A percentile compares a stretch with the other conserved stretches of the same genome.
Conservation (phyloP, 2,113 vertebrate genomes). For the Myotis brandtii region DNA sequence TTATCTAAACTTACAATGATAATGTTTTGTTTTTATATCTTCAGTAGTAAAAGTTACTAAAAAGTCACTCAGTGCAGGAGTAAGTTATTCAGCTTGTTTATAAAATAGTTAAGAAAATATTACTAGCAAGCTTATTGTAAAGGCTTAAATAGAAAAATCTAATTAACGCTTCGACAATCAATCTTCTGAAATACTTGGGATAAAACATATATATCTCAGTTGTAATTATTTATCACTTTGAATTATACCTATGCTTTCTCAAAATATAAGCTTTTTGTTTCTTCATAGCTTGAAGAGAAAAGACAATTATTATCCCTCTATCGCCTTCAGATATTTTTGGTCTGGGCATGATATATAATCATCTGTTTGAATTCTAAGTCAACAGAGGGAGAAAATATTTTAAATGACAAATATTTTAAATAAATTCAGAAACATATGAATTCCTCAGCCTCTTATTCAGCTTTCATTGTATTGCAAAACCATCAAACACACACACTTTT, state of each 20-base stretch:
- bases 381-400: slow-evolving; percentile 52
- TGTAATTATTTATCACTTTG: slow-evolving; percentile 68
- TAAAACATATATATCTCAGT: slow-evolving; percentile 71
- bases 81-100: slow-evolving; percentile 34
- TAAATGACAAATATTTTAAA: slow-evolving; percentile 63
- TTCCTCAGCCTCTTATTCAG: slow-evolving; percentile 22
- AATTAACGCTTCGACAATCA: slow-evolving; percentile 60
- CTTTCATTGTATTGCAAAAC: slow-evolving; percentile 64
- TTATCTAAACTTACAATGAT: background rate
- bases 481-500: background rate
- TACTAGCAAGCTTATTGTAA: slow-evolving; percentile 44
- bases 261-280: slow-evolving; percentile 55
- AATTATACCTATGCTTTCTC: slow-evolving; percentile 57
- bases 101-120: slow-evolving; percentile 34
- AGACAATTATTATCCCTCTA: slow-evolving; percentile 39
- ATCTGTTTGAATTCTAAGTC: slow-evolving; percentile 70
- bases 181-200: slow-evolving; percentile 61
- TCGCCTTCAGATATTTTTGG: slow-evolving; percentile 50
- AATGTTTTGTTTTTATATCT: background rate
- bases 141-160: slow-evolving; percentile 51
- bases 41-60: background rate
- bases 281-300: slow-evolving; percentile 65
- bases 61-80: background rate
- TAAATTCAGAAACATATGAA: slow-evolving; percentile 43
- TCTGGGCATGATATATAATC: slow-evolving; percentile 68